Percentiles rank a stretch among this genome's conserved stretches.
phyloP scores from a whole-genome alignment of 2,888 invertebrate genomes.

The Drosophila pegasa region DNA sequence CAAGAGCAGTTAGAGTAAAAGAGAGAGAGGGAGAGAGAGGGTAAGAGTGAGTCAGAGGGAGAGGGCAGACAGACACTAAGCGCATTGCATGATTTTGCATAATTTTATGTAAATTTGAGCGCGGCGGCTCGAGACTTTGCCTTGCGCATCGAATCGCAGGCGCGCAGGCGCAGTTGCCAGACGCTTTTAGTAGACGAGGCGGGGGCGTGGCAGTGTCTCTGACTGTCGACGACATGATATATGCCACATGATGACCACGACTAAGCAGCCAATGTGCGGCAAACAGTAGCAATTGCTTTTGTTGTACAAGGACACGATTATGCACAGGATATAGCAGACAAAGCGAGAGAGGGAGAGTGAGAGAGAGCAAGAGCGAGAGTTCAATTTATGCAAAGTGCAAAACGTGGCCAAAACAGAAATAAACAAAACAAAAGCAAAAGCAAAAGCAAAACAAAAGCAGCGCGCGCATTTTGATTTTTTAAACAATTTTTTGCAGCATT shows the following conservation, averaged over 20 bases:
- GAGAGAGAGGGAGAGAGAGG: not conserved
- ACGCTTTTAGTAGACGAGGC: conserved; percentile 26
- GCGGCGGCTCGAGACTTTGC: conserved; percentile 52
- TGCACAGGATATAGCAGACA: conserved; percentile 54
- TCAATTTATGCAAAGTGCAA: conserved; percentile 80
- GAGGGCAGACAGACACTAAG: conserved; percentile 67
- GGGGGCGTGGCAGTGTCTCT: conserved; percentile 69
- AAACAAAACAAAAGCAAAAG: conserved; percentile 4
- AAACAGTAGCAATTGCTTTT: conserved; percentile 83
- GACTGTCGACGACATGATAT: conserved; percentile 72
- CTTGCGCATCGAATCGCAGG: conserved; percentile 31
- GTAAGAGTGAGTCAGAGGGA: not conserved
- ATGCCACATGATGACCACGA: conserved; percentile 77
- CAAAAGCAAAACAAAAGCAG: conserved; percentile 44
- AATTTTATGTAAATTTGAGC: conserved; percentile 77
- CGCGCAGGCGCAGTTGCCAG: conserved; percentile 48
- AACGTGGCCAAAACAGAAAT: conserved; percentile 57
- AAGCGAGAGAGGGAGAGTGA: not conserved
- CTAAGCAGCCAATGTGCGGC: conserved; percentile 67
- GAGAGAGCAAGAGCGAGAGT: conserved; percentile 9
- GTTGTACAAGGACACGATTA: conserved; percentile 82
- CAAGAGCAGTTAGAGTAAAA: not conserved
- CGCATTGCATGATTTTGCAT: conserved; percentile 80
- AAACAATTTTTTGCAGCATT: conserved; percentile 51
- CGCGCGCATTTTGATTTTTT: conserved; percentile 51